These are phyloP conservation scores for Lottia scabra DNA, from an alignment of 2,888 invertebrate species.

Conservation along the genomic window DNA sequence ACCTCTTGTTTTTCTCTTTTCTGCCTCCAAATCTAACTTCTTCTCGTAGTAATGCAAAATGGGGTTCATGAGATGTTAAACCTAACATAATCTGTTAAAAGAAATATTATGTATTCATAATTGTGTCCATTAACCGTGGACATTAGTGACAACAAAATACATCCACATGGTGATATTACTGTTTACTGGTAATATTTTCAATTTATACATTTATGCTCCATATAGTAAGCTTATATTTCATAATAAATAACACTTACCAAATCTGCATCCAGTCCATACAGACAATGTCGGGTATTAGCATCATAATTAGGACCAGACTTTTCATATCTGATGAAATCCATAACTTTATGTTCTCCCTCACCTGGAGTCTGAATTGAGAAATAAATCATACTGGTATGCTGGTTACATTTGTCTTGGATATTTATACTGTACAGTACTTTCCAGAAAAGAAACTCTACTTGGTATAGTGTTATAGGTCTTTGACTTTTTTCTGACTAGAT, in stretches of 20 bases:
- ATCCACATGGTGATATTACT: too few species aligned
- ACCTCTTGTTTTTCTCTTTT: constrained; percentile 63
- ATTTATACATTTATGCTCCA: too few species aligned
- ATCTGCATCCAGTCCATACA: constrained; percentile 98
- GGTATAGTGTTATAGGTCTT: too few species aligned
- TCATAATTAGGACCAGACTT: constrained; percentile 87
- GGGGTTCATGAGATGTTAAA: constrained; percentile 93
- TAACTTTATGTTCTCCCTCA: constrained; percentile 98
- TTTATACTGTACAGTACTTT: too few species aligned
- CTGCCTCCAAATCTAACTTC: constrained; percentile 77
- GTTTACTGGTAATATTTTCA: too few species aligned
- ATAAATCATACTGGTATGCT: too few species aligned
- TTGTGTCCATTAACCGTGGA: too few species aligned
- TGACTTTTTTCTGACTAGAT: too few species aligned
- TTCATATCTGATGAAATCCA: constrained; percentile 93
- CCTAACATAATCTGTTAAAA: constrained; percentile 86
- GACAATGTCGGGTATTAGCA: constrained; percentile 91
- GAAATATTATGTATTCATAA: background rate
- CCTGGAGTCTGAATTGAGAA: constrained; percentile 79
- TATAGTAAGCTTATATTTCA: too few species aligned
- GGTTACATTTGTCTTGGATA: background rate
- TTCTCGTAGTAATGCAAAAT: constrained; percentile 93
- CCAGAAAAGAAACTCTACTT: too few species aligned
- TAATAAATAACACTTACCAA: constrained; percentile 71
- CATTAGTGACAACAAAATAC: too few species aligned